A percentile compares a stretch with the other conserved stretches of the same genome.
Evolutionary conservation across 2,797 vertebrate genomes (phyloP).

Genomic region (Siniperca obscura): DNA sequence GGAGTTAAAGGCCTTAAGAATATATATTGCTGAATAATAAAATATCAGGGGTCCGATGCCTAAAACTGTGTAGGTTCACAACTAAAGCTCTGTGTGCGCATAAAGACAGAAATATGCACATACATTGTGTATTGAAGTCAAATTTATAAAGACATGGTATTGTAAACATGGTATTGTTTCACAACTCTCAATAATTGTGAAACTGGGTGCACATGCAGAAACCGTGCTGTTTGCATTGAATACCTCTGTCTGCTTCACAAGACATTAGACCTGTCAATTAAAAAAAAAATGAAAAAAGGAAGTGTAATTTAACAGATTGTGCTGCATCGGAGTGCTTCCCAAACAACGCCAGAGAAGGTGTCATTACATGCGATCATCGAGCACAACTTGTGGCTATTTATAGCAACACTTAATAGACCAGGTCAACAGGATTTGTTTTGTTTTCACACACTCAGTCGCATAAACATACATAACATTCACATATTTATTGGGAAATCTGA

Average conservation of each 20-base stretch:
- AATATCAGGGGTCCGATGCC: neutral
- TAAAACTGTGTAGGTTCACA: neutral
- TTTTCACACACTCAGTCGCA: neutral
- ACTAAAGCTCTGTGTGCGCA: neutral
- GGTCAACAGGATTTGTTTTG: slow-evolving; percentile 14
- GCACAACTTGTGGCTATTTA: neutral
- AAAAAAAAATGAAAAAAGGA: neutral
- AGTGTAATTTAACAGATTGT: neutral
- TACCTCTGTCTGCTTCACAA: neutral
- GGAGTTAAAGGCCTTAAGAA: neutral
- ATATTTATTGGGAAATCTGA: slow-evolving; percentile 1
- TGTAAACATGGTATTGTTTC: neutral
- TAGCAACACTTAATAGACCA: slow-evolving; percentile 2
- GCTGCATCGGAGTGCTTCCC: neutral
- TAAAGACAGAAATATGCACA: neutral
- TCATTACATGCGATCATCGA: neutral
- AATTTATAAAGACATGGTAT: neutral
- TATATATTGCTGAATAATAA: neutral
- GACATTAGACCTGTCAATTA: neutral
- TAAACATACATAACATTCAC: slow-evolving; percentile 6
- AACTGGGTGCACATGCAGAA: neutral
- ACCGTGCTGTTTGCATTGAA: neutral
- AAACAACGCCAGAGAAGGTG: neutral
- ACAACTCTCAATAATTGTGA: neutral
- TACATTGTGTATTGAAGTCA: neutral